Evolutionary conservation across 2,888 invertebrate genomes (phyloP).

Genomic region (Microctonus aethiopoides): DNA sequence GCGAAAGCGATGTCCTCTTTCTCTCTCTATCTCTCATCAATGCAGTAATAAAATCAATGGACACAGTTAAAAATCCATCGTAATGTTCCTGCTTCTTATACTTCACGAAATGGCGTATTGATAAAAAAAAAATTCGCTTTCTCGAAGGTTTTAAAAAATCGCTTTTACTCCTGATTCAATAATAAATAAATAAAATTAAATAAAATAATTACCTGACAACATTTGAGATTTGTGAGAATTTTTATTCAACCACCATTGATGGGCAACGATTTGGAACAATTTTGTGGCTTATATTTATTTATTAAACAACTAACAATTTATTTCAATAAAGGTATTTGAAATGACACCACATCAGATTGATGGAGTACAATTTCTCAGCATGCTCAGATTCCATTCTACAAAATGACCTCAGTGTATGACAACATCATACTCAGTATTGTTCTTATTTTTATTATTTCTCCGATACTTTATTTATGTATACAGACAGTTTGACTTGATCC

Average conservation of each 20-base stretch:
- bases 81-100: neutral
- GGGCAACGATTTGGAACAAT: constrained; percentile 15
- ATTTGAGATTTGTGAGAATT: constrained; percentile 17
- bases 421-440: neutral
- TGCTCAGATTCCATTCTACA: constrained; percentile 11
- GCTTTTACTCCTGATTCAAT: neutral
- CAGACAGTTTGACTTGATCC: constrained; percentile 6
- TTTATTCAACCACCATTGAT: neutral
- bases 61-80: neutral
- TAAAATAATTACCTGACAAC: neutral
- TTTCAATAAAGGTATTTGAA: constrained; percentile 9
- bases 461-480: constrained; percentile 12
- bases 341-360: neutral
- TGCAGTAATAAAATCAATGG: neutral
- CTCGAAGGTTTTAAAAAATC: constrained; percentile 44
- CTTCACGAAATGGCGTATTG: neutral
- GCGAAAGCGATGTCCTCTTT: neutral
- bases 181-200: neutral
- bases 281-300: neutral
- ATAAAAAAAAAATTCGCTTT: constrained; percentile 51
- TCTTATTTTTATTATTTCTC: constrained; percentile 15
- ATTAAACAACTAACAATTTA: constrained; percentile 4
- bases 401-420: neutral
- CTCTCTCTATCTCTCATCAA: neutral
- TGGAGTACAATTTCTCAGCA: constrained; percentile 36